Percentiles rank a stretch among this genome's conserved stretches.
These are phyloP conservation scores for Philotrypesis tridentata DNA, from an alignment of 1,140 invertebrate species.

Conservation along the genomic window DNA sequence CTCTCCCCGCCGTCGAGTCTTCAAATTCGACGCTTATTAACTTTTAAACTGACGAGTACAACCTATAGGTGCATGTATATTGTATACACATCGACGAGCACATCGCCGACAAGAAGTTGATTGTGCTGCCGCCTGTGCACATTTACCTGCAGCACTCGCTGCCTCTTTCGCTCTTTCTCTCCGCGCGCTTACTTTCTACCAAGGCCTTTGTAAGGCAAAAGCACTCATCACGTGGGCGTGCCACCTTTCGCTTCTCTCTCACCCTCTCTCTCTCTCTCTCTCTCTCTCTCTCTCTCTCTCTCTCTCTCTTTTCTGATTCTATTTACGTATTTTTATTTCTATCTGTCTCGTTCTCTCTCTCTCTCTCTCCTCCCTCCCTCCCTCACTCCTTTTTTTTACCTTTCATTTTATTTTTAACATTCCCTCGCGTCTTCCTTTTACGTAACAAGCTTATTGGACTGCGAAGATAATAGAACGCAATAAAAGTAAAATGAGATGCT, in stretches of 20 bases:
- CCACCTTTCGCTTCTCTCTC: not conserved
- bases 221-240: not conserved
- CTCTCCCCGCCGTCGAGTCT: not conserved
- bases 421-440: not conserved
- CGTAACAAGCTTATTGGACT: not conserved
- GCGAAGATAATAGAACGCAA: not conserved
- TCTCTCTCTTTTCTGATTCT: not conserved
- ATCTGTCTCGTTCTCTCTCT: not conserved
- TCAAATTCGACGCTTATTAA: not conserved
- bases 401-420: conserved; percentile 6
- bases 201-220: not conserved
- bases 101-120: not conserved
- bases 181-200: not conserved
- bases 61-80: too few species aligned
- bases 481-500: too few species aligned
- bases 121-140: not conserved
- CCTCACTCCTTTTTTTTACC: not conserved
- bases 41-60: not conserved
- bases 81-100: too few species aligned
- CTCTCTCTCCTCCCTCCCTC: not conserved
- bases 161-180: not conserved
- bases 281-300: not conserved
- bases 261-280: not conserved
- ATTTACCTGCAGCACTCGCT: not conserved
- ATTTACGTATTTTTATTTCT: too few species aligned